Base-by-base conservation (phyloP, 2,797 vertebrate genomes). In the Psittacula echo region DNA sequence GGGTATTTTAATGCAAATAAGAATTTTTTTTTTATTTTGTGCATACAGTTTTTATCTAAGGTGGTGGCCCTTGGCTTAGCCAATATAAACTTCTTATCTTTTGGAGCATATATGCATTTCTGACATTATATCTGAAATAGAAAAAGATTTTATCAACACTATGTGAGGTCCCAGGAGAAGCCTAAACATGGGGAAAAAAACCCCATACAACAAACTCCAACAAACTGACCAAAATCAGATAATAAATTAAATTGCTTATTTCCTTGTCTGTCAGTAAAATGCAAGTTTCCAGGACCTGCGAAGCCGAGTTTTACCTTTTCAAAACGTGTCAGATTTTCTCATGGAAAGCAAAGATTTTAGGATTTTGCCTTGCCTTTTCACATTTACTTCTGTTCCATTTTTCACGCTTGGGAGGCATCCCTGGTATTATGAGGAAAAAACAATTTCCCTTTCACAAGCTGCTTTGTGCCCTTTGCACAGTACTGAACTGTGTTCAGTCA, bases 191-290 rank as follows among this genome's bases (percentile, higher is more conserved):
- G 13, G 41, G 44, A 81, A 87, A 80, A 23, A 26, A 22, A 20
- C 9, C 20, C 9, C 21, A 56, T 17, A 17, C 15, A n/a, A n/a
- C 54, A 56, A 56, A n/a, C 32, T 56, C 54, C 54, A 56, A 58
- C 22, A n/a, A 23, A 58, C 21, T 15, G 22, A 58, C n/a, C 22
- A 82, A 23, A 29, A 26, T 15, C 4, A 50, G 41, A 62, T 87
- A 85, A 90, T 19, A 53, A 87, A 88, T 80, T 34, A 81, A 85
- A 74, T 76, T 71, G 32, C 20, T 81, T 2, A 61, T 79, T 91
- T 83, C 27, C 11, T 81, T 96, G 45, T 85, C 45, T 90, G 64
- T 54, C 42, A 85, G 50, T 50, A 45, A 94, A 94, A 91, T n/a
- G 26, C 13, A 80, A 41, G 16, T 71, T 78, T 90, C 45, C 60